phyloP scores from a whole-genome alignment of 2,797 vertebrate species.

The Mus caroli region DNA sequence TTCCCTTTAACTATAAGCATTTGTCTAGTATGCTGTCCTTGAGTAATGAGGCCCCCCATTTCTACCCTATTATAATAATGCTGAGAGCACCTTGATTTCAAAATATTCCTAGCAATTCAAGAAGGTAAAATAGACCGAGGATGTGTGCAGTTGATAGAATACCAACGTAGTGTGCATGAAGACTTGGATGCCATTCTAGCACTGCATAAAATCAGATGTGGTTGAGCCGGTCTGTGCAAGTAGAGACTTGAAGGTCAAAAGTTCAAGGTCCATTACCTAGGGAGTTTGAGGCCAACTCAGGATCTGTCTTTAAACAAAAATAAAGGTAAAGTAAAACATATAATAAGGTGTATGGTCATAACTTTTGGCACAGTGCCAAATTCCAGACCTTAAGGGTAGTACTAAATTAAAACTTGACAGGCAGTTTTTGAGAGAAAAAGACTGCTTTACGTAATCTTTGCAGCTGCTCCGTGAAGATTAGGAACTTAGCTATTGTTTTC shows the following conservation, averaged over 20 bases:
- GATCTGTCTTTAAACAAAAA: background rate
- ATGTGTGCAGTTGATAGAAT: too few relatives aligned
- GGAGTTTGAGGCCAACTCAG: background rate
- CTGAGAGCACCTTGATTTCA: constrained; percentile 43
- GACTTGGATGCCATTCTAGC: background rate
- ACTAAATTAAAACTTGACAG: background rate
- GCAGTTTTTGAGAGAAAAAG: constrained; percentile 42
- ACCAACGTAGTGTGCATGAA: background rate
- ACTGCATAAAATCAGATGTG: background rate
- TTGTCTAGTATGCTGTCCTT: background rate
- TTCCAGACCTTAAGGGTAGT: background rate
- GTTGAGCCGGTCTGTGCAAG: background rate
- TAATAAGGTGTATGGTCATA: background rate
- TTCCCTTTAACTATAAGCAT: background rate
- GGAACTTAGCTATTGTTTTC: background rate
- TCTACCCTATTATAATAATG: background rate
- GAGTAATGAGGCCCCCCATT: background rate
- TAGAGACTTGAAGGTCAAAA: background rate
- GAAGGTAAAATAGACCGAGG: background rate
- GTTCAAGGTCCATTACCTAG: background rate
- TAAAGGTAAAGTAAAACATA: background rate
- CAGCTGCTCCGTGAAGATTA: background rate
- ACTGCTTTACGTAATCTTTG: constrained; percentile 26
- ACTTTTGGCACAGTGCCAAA: background rate
- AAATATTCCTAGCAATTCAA: constrained; percentile 11